These are phyloP conservation scores for Eira barbara DNA, from an alignment of 2,113 vertebrate species.

Conservation along the genomic window DNA sequence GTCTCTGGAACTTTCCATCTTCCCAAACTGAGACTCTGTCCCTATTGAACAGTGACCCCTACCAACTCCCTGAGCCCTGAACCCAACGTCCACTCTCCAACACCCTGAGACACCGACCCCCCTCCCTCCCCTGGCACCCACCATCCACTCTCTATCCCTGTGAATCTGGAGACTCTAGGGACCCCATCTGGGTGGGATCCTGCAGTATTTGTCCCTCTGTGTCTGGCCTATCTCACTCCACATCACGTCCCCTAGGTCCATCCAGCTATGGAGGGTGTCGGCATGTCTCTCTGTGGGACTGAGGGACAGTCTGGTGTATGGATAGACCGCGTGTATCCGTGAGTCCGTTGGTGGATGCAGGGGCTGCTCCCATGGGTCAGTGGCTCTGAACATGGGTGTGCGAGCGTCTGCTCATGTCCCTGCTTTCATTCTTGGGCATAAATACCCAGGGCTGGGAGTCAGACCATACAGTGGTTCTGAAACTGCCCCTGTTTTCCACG, in stretches of 20 bases:
- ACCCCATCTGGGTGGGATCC: no score
- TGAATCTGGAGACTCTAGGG: no score
- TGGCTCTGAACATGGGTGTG: not conserved
- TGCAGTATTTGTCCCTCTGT: no score
- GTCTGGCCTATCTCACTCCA: no score
- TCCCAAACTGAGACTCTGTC: not conserved
- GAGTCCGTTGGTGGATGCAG: accelerated
- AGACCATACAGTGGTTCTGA: not conserved
- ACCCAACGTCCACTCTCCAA: not conserved
- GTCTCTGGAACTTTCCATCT: not conserved
- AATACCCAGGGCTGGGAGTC: not conserved
- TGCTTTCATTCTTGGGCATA: not conserved
- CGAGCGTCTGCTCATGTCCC: accelerated
- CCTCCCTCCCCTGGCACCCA: not conserved
- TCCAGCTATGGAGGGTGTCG: no score
- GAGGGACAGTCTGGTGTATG: not conserved
- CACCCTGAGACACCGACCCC: not conserved
- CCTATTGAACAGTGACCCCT: not conserved
- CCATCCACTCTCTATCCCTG: no score
- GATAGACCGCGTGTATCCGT: not conserved
- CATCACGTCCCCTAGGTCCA: no score
- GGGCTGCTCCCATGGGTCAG: no score
- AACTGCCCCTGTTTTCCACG: not conserved
- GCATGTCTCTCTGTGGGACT: accelerated
- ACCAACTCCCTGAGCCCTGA: not conserved